Conservation (phyloP, 2,888 invertebrate genomes). For the Orthonevra nobilis region DNA sequence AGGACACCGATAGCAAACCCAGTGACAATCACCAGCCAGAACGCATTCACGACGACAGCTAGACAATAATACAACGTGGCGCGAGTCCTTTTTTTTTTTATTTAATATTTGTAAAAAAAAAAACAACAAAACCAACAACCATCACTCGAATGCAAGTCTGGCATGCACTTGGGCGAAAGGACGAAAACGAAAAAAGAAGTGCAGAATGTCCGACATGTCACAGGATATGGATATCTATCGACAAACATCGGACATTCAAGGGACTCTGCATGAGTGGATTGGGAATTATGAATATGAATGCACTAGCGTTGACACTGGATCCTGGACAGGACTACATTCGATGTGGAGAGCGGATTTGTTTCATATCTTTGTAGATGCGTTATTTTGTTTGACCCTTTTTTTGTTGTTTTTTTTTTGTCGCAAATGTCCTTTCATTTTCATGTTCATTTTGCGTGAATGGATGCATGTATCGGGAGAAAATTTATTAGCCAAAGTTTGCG, state of each 20-base stretch:
- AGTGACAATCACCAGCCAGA: conserved; percentile 6
- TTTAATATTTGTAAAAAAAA: too few species aligned
- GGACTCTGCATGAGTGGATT: conserved; percentile 26
- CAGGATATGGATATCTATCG: conserved; percentile 68
- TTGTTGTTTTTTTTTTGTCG: neutral
- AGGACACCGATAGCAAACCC: conserved; percentile 64
- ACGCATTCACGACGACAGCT: conserved; percentile 47
- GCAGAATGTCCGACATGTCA: conserved; percentile 57
- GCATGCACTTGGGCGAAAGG: conserved; percentile 40
- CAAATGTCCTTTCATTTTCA: conserved; percentile 20
- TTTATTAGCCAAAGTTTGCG: conserved; percentile 45
- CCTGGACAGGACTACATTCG: too few species aligned
- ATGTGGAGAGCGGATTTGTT: too few species aligned
- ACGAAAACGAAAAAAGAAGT: conserved; percentile 44
- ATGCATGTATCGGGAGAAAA: conserved; percentile 37
- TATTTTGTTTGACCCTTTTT: conserved; percentile 50
- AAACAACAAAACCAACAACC: too few species aligned
- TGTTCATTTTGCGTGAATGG: conserved; percentile 9
- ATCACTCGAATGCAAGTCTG: too few species aligned
- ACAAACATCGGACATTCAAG: conserved; percentile 46
- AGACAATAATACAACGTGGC: conserved; percentile 68
- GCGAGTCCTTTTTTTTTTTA: conserved; percentile 42
- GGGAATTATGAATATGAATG: conserved; percentile 60
- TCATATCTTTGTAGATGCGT: conserved; percentile 23
- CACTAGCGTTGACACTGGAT: conserved; percentile 53